phyloP scores from a whole-genome alignment of 2,888 invertebrate species.

The Strigamia transsilvanica region DNA sequence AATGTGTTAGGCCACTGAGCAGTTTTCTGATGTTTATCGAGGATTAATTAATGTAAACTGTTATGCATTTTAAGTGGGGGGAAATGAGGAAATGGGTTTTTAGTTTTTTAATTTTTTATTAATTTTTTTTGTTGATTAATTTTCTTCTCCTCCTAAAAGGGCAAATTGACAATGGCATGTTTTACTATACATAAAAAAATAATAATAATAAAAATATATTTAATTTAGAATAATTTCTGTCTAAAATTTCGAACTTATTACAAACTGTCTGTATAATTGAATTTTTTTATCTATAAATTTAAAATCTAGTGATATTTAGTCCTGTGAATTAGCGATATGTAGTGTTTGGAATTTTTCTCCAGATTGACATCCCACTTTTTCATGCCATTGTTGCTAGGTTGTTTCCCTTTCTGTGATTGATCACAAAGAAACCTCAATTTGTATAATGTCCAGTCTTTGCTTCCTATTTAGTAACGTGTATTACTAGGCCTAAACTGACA shows the following conservation, averaged over 20 bases:
- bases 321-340: constrained; percentile 30
- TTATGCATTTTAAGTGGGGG: neutral
- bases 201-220: neutral
- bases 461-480: constrained; percentile 23
- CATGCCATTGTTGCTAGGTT: constrained; percentile 41
- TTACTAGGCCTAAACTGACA: constrained; percentile 46
- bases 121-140: neutral
- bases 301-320: neutral
- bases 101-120: neutral
- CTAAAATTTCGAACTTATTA: constrained; percentile 2
- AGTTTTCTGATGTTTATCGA: constrained; percentile 6
- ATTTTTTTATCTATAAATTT: constrained; percentile 28
- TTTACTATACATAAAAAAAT: neutral
- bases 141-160: neutral
- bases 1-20: constrained; percentile 20
- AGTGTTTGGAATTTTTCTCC: constrained; percentile 46
- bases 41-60: neutral
- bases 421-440: neutral
- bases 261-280: constrained; percentile 2
- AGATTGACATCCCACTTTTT: constrained; percentile 53
- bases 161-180: constrained; percentile 39
- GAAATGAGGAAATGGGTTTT: constrained; percentile 4
- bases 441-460: constrained; percentile 24
- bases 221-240: neutral
- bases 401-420: constrained; percentile 23